These are phyloP conservation scores for Tetramorium simillimum DNA, from an alignment of 1,140 invertebrate genomes.

Conservation along the genomic window DNA sequence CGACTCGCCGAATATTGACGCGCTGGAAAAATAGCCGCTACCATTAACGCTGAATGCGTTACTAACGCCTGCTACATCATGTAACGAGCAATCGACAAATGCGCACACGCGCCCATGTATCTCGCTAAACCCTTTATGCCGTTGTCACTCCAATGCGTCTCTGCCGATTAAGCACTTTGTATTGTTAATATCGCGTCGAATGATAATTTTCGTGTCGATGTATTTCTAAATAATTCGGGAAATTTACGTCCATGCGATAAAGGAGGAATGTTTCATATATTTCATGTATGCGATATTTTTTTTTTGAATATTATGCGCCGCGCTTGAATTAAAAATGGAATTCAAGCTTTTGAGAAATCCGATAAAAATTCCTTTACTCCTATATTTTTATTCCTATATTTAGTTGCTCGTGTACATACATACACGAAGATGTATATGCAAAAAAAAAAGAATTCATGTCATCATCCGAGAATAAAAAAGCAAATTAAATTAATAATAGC, in stretches of 20 bases:
- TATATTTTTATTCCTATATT: neutral
- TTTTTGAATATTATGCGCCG: neutral
- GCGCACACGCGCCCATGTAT: neutral
- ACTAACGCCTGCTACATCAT: conserved; percentile 28
- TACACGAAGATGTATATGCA: neutral
- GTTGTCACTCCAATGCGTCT: conserved; percentile 30
- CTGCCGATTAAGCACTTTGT: conserved; percentile 27
- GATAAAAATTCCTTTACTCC: conserved; percentile 4
- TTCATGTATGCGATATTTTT: neutral
- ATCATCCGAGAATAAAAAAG: neutral
- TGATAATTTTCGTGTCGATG: conserved; percentile 30
- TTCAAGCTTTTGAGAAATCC: neutral
- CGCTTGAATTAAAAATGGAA: neutral
- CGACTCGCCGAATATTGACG: conserved; percentile 27
- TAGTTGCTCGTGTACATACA: neutral
- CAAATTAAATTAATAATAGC: neutral
- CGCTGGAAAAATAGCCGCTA: conserved; percentile 47
- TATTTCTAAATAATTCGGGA: conserved; percentile 6
- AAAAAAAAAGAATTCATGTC: neutral
- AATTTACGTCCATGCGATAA: neutral
- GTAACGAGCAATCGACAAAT: conserved; percentile 49
- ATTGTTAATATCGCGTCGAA: conserved; percentile 16
- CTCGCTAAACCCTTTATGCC: conserved; percentile 21
- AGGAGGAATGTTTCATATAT: neutral
- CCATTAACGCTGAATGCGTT: conserved; percentile 46